Evolutionary conservation across 2,113 vertebrate species (phyloP).

Genomic region (Egretta garzetta): DNA sequence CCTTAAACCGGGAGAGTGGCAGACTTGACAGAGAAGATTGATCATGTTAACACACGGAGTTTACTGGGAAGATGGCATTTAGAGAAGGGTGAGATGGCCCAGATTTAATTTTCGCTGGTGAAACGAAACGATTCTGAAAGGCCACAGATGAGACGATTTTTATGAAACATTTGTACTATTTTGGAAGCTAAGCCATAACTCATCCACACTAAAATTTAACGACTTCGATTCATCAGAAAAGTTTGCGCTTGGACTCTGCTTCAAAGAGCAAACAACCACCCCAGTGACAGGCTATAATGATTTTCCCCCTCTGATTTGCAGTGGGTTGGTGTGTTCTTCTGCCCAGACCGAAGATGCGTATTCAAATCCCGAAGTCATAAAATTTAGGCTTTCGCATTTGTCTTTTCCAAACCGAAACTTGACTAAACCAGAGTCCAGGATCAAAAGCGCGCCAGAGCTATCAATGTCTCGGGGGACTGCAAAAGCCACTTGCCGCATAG

Average conservation of each 20-base stretch:
- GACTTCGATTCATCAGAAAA: slow-evolving; percentile 56
- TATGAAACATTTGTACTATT: slow-evolving; percentile 45
- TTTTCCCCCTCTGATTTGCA: slow-evolving; percentile 32
- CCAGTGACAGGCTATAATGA: slow-evolving; percentile 25
- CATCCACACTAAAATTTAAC: slow-evolving; percentile 56
- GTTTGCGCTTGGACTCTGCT: slow-evolving; percentile 35
- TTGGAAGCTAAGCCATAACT: slow-evolving; percentile 45
- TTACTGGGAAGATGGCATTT: slow-evolving; percentile 31
- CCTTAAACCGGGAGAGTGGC: background rate
- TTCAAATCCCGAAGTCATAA: slow-evolving; percentile 18
- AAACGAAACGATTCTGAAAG: slow-evolving; percentile 27
- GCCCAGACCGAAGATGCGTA: slow-evolving; percentile 22
- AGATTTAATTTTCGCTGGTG: slow-evolving; percentile 42
- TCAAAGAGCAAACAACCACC: slow-evolving; percentile 42
- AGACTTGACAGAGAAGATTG: slow-evolving; percentile 5
- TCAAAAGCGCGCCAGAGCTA: slow-evolving; percentile 5
- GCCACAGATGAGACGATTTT: slow-evolving; percentile 17
- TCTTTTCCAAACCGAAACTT: slow-evolving; percentile 26
- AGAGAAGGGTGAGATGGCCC: background rate
- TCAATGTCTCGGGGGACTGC: slow-evolving; percentile 5
- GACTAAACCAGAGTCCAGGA: slow-evolving; percentile 17
- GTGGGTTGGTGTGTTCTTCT: slow-evolving; percentile 34
- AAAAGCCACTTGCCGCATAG: background rate
- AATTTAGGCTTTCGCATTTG: slow-evolving; percentile 5
- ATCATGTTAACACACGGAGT: background rate